phyloP scores from a whole-genome alignment of 2,888 invertebrate species.

The Apomyelois bistriatella region DNA sequence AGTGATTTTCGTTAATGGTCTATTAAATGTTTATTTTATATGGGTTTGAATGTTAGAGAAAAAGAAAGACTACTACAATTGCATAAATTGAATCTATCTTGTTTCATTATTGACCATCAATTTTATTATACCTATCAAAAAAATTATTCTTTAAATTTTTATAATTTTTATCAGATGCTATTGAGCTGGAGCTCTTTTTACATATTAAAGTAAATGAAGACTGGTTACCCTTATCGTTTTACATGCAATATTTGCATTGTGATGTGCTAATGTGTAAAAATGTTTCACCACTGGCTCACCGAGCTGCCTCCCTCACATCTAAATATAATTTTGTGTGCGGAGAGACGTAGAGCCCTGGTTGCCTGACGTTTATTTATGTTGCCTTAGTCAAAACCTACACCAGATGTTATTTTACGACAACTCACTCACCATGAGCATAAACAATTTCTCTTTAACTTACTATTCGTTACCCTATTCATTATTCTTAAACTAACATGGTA shows the following conservation, averaged over 20 bases:
- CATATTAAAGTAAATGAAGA: no score
- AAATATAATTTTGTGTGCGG: conserved; percentile 33
- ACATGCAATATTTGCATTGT: neutral
- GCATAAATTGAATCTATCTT: no score
- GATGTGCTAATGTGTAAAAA: conserved; percentile 7
- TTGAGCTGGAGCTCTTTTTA: no score
- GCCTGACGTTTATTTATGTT: conserved; percentile 73
- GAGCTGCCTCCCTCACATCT: conserved; percentile 19
- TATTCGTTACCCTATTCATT: conserved; percentile 26
- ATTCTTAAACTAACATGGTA: no score
- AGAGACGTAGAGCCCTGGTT: conserved; percentile 38
- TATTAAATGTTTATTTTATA: no score
- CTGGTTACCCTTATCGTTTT: neutral
- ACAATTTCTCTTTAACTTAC: conserved; percentile 48
- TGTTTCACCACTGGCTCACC: conserved; percentile 9
- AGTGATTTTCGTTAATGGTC: no score
- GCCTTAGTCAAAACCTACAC: conserved; percentile 72
- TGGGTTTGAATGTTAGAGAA: no score
- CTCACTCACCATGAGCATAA: conserved; percentile 58
- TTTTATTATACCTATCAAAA: no score
- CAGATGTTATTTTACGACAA: conserved; percentile 76
- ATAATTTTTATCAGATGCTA: no score
- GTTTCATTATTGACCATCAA: no score
- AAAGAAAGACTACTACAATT: no score
- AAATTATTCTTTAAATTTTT: no score